Evolutionary conservation across 2,797 vertebrate genomes (phyloP), one percentile per base, ranked within the genome.

Genomic region (Pangasius mekongensis): DNA sequence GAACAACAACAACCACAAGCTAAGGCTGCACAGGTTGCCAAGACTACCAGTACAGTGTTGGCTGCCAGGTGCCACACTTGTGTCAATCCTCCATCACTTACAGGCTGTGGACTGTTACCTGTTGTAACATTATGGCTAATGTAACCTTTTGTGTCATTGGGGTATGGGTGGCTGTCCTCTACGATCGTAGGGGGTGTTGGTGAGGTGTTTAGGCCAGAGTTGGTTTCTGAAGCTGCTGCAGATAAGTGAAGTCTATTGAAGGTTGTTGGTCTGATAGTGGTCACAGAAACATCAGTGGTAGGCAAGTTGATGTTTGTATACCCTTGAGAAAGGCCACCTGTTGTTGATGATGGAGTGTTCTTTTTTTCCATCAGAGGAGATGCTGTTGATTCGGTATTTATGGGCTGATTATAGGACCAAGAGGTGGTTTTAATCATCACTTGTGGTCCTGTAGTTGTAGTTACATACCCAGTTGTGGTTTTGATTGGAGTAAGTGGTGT

Each of bases 1-100:
- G 94, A 93, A 90, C 97, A 98, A 24, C 95, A 97, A 93, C 97
- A 97, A 84, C 97, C 93, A 89, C 97, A 94, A 80, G 97, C 86
- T 86, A 97, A 88, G 0, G 94, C 94, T 87, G 92, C 92, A 9
- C 96, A 96, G 5, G 97, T 92, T 20, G 95, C 93, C 77, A 95
- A 93, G 0, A 95, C 96, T 18, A 97, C 95, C 89, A 98, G 90
- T 92, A 97, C 94, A 0, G 93, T 89, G 83, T 95, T 93, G 3
- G 94, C 92, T 2, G 94, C 95, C 36, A 92, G 88, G 6, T 95
- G 95, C 96, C 96, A 95, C 1, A 90, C 91, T 0, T 94, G 86
- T 14, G 89, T 90, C 18, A 91, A n/a, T 9, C 87, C 92, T 49
- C 92, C 94, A 64, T 91, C 95, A 10, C 87, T 91, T 0, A 73